Conservation (phyloP, 2,113 vertebrate species). For the Chloropsis hardwickii region DNA sequence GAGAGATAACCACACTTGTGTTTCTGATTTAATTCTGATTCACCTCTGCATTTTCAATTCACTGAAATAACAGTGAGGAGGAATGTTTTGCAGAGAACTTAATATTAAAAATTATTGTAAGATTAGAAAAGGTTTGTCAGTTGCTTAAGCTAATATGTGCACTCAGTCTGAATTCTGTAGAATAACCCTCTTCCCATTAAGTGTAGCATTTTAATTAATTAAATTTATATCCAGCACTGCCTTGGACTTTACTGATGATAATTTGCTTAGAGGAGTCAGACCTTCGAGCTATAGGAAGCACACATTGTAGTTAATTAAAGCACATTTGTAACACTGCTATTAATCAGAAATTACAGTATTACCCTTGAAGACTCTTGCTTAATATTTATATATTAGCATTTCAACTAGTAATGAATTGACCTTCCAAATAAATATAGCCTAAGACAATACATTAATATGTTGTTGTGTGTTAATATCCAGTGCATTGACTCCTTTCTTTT, state of each 20-base stretch:
- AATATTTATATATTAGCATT: constrained; percentile 15
- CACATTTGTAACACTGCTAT: constrained; percentile 6
- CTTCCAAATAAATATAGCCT: constrained; percentile 18
- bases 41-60: neutral
- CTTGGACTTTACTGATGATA: neutral
- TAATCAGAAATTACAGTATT: constrained; percentile 33
- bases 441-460: constrained; percentile 17
- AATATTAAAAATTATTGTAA: neutral
- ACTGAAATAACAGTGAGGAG: neutral
- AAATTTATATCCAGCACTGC: constrained; percentile 2
- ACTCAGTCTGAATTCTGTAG: neutral
- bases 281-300: neutral
- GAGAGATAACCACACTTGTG: accelerated
- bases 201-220: neutral
- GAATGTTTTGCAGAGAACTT: neutral
- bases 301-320: constrained; percentile 43
- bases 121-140: neutral
- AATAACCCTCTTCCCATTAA: constrained; percentile 34
- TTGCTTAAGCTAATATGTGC: neutral
- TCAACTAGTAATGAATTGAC: constrained; percentile 15
- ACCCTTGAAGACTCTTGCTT: neutral
- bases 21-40: neutral
- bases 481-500: neutral
- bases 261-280: constrained; percentile 15
- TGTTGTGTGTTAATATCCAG: neutral